These are phyloP conservation scores for Alexandromys oeconomus DNA, from an alignment of 2,797 vertebrate genomes.

Conservation along the genomic window DNA sequence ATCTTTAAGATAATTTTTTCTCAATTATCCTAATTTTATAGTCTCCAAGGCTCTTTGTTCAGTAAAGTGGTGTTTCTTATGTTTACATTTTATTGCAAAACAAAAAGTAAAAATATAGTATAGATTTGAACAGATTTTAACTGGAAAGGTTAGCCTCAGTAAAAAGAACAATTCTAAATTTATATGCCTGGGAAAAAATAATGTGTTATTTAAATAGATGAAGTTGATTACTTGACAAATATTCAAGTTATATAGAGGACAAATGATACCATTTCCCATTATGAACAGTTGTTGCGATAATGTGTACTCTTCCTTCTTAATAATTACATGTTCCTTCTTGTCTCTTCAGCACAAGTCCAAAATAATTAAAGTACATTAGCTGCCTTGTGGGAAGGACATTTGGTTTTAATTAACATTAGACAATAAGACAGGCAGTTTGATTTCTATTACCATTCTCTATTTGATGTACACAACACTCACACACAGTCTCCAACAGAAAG, in stretches of 20 bases:
- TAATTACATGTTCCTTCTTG: constrained; percentile 73
- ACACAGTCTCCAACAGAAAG: background rate
- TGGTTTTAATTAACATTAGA: constrained; percentile 81
- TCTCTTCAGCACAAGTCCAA: constrained; percentile 68
- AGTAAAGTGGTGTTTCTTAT: constrained; percentile 22
- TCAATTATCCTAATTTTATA: background rate
- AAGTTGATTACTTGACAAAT: constrained; percentile 55
- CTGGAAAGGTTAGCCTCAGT: constrained; percentile 3
- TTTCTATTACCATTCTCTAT: constrained; percentile 52
- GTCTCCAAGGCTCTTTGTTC: background rate
- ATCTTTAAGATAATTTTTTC: background rate
- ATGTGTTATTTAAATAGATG: constrained; percentile 24
- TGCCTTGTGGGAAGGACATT: constrained; percentile 68
- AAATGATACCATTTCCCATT: constrained; percentile 58
- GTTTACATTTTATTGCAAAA: constrained; percentile 34
- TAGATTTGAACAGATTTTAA: constrained; percentile 43
- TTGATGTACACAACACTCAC: background rate
- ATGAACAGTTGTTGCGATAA: constrained; percentile 60
- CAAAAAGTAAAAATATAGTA: constrained; percentile 21
- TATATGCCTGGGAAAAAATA: constrained; percentile 11
- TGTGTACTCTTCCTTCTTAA: constrained; percentile 56
- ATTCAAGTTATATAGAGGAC: constrained; percentile 49
- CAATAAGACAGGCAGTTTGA: constrained; percentile 73
- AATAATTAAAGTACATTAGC: constrained; percentile 76
- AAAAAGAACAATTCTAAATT: constrained; percentile 45